phyloP scores from a whole-genome alignment of 2,797 vertebrate species.

The Aselliscus stoliczkanus region DNA sequence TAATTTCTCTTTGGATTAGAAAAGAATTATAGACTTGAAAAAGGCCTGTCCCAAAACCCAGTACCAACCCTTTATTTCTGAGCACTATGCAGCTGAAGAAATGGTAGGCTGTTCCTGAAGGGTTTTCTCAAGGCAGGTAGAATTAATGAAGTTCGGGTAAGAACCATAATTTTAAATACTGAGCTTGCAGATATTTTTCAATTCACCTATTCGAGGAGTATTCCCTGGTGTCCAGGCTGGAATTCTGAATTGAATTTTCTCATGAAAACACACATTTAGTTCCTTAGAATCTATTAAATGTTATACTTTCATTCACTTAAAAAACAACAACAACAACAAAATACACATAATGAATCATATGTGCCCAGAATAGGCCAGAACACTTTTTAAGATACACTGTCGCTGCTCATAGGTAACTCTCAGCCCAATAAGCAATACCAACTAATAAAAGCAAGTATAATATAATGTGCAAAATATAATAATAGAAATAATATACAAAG shows the following conservation, averaged over 20 bases:
- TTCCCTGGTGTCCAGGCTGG: background rate
- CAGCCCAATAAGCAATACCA: background rate
- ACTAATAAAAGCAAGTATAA: background rate
- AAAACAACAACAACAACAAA: background rate
- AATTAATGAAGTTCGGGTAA: conserved; percentile 34
- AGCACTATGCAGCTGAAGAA: background rate
- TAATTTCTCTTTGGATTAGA: conserved; percentile 24
- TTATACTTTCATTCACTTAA: background rate
- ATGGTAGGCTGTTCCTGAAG: background rate
- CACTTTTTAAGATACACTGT: background rate
- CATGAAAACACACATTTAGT: background rate
- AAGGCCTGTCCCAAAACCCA: background rate
- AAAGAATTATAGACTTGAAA: background rate
- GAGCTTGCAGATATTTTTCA: background rate
- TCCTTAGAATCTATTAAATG: background rate
- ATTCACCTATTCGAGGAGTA: conserved; percentile 19
- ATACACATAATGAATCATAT: background rate
- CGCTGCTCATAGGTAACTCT: background rate
- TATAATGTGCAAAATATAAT: background rate
- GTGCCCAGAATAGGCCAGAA: background rate
- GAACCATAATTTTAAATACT: conserved; percentile 19
- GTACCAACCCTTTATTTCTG: background rate
- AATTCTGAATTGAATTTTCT: conserved; percentile 42
- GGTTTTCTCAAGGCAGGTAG: background rate
- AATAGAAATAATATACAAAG: background rate